These are phyloP conservation scores for Meteorus colon DNA, from an alignment of 2,888 invertebrate genomes.

Conservation along the genomic window DNA sequence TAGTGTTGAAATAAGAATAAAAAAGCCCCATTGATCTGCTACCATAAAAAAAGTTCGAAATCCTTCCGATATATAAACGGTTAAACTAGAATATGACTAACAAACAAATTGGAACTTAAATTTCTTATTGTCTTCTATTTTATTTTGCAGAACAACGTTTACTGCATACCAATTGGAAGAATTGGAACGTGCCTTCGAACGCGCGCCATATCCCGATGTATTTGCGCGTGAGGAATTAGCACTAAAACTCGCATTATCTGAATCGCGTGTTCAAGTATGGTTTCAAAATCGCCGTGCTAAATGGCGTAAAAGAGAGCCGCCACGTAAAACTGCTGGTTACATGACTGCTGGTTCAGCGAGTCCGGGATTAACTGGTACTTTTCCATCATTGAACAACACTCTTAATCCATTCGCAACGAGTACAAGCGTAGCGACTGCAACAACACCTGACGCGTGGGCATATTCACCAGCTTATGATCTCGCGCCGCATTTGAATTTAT, in stretches of 20 bases:
- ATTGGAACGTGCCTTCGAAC: constrained; percentile 93
- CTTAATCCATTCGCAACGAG: constrained; percentile 78
- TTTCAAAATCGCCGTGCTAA: constrained; percentile 94
- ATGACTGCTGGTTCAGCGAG: constrained; percentile 71
- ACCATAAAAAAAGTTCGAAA: too few relatives aligned
- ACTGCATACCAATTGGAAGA: constrained; percentile 96
- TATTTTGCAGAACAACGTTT: constrained; percentile 87
- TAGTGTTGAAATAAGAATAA: too few relatives aligned
- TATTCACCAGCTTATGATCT: constrained; percentile 86
- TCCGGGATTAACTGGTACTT: constrained; percentile 67
- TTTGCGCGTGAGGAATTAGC: constrained; percentile 96
- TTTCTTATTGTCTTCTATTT: too few relatives aligned
- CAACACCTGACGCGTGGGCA: constrained; percentile 86
- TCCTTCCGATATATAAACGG: too few relatives aligned
- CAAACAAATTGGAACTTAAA: too few relatives aligned
- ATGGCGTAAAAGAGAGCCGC: constrained; percentile 95
- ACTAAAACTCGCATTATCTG: constrained; percentile 90
- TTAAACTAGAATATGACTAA: too few relatives aligned
- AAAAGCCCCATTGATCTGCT: too few relatives aligned
- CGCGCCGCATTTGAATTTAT: constrained; percentile 82
- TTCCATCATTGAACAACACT: constrained; percentile 78
- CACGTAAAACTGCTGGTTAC: constrained; percentile 84
- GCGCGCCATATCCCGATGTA: constrained; percentile 97
- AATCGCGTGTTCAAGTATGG: constrained; percentile 86
- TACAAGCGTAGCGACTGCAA: constrained; percentile 73